Evolutionary conservation across 2,113 vertebrate species (phyloP).

Genomic region (Phocoena phocoena): DNA sequence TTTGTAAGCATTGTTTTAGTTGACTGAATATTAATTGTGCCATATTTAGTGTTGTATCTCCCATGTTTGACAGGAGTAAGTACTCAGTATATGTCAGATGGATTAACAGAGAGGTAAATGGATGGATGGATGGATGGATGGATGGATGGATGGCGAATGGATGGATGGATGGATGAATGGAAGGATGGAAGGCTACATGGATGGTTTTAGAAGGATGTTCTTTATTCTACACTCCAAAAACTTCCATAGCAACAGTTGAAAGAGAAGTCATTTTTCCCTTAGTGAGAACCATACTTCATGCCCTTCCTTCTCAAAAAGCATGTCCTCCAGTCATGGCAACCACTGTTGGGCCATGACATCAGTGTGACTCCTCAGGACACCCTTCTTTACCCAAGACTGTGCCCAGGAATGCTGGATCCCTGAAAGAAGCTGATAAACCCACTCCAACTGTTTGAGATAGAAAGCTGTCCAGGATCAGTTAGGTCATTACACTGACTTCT

Average conservation of each 20-base stretch:
- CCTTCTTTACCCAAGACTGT: background rate
- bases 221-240: background rate
- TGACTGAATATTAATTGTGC: background rate
- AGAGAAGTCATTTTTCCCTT: background rate
- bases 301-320: background rate
- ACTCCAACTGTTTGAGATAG: background rate
- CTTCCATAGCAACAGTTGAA: background rate
- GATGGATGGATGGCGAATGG: background rate
- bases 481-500: constrained; percentile 29
- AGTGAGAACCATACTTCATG: background rate
- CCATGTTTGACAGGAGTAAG: background rate
- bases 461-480: background rate
- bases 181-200: background rate
- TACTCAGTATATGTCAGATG: background rate
- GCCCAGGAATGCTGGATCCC: background rate
- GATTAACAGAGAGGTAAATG: background rate
- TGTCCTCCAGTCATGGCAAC: constrained; percentile 76
- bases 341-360: background rate
- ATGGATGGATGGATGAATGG: background rate
- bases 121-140: background rate
- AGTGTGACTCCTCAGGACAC: background rate
- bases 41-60: background rate
- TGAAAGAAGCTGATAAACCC: background rate
- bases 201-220: background rate
- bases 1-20: background rate